Evolutionary conservation across 1,140 invertebrate genomes (phyloP), one percentile per base, ranked within the genome.

Genomic region (Drosophila jambulina): DNA sequence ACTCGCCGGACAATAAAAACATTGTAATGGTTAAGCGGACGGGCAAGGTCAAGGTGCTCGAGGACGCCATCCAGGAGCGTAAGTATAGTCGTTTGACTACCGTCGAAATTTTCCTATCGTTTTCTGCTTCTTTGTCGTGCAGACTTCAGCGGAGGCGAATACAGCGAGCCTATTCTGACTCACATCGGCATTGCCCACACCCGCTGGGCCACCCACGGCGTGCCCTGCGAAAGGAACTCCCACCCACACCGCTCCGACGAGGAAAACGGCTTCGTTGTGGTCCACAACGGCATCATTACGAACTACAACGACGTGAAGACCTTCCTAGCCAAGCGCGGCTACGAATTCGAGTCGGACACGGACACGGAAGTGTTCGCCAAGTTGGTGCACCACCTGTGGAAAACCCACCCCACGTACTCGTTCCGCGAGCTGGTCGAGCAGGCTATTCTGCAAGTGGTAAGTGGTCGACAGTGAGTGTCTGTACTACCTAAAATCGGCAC

Each of bases 311-410:
- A 99, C 94, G 96, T 99, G 15, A 99, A 99, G 93, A 96, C 96
- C 42, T 98, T 99, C 92, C 94, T 99, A 75, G 94, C 96, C 75
- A 96, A 97, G 77, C 98, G 98, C 92, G 98, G 98, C 10, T 97
- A 97, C 93, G 92, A 93, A 32, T 99, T 99, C 94, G 99, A 99
- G 94, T 99, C 98, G 36, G 99, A 99, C 74, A 98, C 99, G 25
- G 99, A 99, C 91, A 99, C 99, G 23, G 99, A 99, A 94, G 96
- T 99, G 19, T 99, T 99, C 93, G 98, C 98, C 21, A 99, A 99
- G 92, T 94, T 99, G 61, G 95, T 99, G 34, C 97, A 98, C 93
- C 98, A 99, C 93, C 94, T 99, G 38, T 98, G 98, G 94, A 94
- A 95, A 53, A 96, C 96, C 70, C 97, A 99, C 94, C 97, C 98